Evolutionary conservation across 2,113 vertebrate species (phyloP).

Genomic region (Hemiprocne comata): DNA sequence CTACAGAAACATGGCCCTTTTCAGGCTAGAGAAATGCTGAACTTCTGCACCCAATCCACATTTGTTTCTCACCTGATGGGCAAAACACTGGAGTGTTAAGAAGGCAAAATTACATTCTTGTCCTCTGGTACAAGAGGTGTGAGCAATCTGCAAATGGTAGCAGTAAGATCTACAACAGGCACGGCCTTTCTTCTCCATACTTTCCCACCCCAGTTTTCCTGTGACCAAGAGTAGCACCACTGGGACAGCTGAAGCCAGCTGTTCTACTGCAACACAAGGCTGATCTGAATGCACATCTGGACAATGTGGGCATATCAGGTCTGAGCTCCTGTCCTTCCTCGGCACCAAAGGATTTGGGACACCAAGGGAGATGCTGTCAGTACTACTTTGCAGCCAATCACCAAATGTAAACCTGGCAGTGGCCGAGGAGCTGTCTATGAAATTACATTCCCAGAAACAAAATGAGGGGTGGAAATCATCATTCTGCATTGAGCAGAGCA

Average conservation of each 20-base stretch:
- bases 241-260: background rate
- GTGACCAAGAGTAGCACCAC: background rate
- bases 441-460: background rate
- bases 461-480: background rate
- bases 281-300: background rate
- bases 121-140: accelerated
- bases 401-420: background rate
- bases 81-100: background rate
- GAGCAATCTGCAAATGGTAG: background rate
- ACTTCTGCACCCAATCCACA: background rate
- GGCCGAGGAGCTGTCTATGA: background rate
- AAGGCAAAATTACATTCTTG: background rate
- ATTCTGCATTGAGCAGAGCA: background rate
- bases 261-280: background rate
- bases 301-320: accelerated
- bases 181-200: background rate
- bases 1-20: background rate
- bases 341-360: background rate
- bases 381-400: background rate
- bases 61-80: background rate
- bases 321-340: background rate
- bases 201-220: background rate
- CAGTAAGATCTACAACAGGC: background rate
- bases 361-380: background rate
- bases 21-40: background rate